Evolutionary conservation across 2,113 vertebrate genomes (phyloP).

Genomic region (Halcyon senegalensis): DNA sequence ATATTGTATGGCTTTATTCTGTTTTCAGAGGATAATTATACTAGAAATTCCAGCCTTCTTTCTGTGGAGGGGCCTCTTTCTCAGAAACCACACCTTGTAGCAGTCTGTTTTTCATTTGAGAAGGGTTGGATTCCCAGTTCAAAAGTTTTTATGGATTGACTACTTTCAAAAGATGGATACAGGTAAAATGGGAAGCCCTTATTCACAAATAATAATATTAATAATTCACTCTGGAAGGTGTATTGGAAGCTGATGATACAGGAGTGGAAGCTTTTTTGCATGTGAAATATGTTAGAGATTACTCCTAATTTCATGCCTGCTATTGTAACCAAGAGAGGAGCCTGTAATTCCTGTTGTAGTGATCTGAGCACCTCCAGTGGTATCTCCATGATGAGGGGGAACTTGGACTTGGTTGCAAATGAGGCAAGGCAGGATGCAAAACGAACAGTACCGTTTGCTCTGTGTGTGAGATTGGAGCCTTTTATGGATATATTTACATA

Average conservation of each 20-base stretch:
- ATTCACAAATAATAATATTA: background rate
- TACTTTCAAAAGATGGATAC: background rate
- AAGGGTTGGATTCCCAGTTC: background rate
- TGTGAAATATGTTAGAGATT: background rate
- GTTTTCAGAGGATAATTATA: constrained; percentile 46
- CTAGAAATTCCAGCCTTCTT: constrained; percentile 32
- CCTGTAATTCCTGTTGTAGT: background rate
- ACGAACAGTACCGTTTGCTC: background rate
- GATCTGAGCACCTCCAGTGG: background rate
- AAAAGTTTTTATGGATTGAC: background rate
- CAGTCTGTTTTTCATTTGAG: constrained; percentile 5
- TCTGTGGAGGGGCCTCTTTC: background rate
- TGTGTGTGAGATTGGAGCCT: background rate
- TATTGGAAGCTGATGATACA: background rate
- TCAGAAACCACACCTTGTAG: constrained; percentile 33
- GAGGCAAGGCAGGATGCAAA: background rate
- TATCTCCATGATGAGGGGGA: background rate
- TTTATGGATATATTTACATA: background rate
- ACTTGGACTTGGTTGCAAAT: background rate
- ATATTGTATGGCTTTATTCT: constrained; percentile 26
- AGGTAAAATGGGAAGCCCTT: background rate
- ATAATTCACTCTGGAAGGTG: background rate
- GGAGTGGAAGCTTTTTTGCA: background rate
- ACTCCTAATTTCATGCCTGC: background rate
- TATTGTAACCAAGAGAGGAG: background rate